Conservation (phyloP, 2,888 invertebrate species). For the Germaria angustata region DNA sequence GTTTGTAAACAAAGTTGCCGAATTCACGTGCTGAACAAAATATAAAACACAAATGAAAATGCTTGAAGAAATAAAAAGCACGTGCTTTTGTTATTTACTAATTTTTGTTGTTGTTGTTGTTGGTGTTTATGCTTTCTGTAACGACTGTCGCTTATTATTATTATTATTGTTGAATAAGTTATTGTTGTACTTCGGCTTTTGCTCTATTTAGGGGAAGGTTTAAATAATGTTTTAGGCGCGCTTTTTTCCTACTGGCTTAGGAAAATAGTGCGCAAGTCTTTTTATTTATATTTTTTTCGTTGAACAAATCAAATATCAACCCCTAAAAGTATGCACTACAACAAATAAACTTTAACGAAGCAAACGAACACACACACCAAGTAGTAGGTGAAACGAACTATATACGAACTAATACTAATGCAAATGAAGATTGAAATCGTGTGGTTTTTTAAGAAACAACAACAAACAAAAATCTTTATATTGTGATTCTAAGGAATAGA, state of each 20-base stretch:
- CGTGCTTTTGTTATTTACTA: conserved; percentile 50
- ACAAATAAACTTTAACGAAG: conserved; percentile 30
- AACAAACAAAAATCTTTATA: conserved; percentile 22
- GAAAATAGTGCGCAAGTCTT: conserved; percentile 53
- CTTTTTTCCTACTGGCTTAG: conserved; percentile 65
- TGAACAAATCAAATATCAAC: conserved; percentile 37
- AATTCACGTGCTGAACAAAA: conserved; percentile 54
- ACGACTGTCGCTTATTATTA: conserved; percentile 8
- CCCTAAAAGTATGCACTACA: conserved; percentile 51
- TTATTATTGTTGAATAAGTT: background rate
- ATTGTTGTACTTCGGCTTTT: conserved; percentile 36
- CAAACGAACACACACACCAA: background rate
- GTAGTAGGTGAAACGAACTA: conserved; percentile 6
- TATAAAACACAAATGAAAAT: conserved; percentile 2
- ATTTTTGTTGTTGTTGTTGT: background rate
- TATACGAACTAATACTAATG: conserved; percentile 34
- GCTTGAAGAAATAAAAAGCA: conserved; percentile 32
- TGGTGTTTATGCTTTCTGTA: background rate
- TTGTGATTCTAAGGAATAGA: conserved; percentile 45
- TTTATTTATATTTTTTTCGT: conserved; percentile 7
- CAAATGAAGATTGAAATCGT: conserved; percentile 31
- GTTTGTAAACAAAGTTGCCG: conserved; percentile 56
- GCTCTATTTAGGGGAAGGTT: conserved; percentile 63
- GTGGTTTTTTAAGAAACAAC: conserved; percentile 22
- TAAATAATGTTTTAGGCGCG: conserved; percentile 62